Base-by-base conservation (phyloP, 2,113 vertebrate genomes). In the Gymnorhina tibicen region DNA sequence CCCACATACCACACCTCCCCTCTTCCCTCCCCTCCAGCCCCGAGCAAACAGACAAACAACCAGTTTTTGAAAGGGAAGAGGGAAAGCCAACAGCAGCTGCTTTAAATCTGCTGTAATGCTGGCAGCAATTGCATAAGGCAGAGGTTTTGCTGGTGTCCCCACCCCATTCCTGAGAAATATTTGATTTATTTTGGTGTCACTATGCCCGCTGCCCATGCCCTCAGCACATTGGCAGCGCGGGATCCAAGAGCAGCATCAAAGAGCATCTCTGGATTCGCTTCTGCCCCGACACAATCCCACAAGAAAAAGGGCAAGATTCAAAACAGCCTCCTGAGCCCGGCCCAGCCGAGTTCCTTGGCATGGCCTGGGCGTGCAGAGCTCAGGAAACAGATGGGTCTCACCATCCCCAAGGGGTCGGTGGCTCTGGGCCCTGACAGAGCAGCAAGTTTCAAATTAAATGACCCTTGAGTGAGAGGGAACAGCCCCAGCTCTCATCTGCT, bases 41-140 rank as follows among this genome's bases (percentile, higher is more conserved):
- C 10, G 6, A 94, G 60, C 88, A 79, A 86, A 86, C 82, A 95
- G 26, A 87, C 80, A 95, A 96, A 96, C 85, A 95, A 87, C 62
- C 0, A 0, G 0, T 91, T 74, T 77, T 53, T 76, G 87, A 94
- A 96, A 96, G 78, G 81, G 39, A 85, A 88, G 89, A 89, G 94
- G 75, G 91, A 96, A 95, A 96, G 87, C 93, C 95, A 95, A 69
- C 46, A 94, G 87, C 96, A 97, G 96, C 96, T 97, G 96, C 96
- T 97, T 96, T 35, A 76, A 94, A 96, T 97, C 95, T 97, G 94
- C 44, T 94, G 58, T 44, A 83, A 85, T 6, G 81, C 89, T 79
- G 55, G 85, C 42, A 6, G 95, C 91, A 91, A 64, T 96, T 97
- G 95, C 95, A 95, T 58, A 95, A 97, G 75, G 85, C 85, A 37